Conservation (phyloP, 2,113 vertebrate genomes). For the Amblyopsis rosae region DNA sequence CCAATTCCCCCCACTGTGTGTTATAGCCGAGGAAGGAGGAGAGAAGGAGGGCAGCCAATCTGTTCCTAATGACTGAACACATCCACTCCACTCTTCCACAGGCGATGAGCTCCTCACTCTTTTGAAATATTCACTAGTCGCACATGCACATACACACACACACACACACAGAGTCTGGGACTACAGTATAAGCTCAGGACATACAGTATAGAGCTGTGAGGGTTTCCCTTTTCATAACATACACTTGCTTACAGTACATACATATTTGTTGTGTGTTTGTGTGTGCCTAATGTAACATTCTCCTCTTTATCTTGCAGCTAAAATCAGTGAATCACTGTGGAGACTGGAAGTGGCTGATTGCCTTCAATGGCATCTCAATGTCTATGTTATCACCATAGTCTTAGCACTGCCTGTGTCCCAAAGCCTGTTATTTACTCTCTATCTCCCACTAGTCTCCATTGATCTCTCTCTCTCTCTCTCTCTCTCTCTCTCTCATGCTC, state of each 20-base stretch:
- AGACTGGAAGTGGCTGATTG: neutral
- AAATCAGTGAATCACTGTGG: neutral
- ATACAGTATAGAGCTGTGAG: too few relatives aligned
- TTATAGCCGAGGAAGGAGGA: constrained; percentile 18
- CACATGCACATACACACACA: constrained; percentile 25
- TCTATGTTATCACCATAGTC: constrained; percentile 4
- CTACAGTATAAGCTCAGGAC: constrained; percentile 33
- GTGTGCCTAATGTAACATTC: neutral
- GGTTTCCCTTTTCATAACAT: too few relatives aligned
- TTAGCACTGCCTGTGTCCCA: neutral
- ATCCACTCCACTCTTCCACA: constrained; percentile 49
- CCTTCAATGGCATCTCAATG: too few relatives aligned
- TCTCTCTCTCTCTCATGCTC: neutral
- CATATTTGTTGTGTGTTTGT: constrained; percentile 3
- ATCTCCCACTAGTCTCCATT: neutral
- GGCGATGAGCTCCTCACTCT: constrained; percentile 53
- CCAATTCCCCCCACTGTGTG: constrained; percentile 14
- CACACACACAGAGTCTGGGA: constrained; percentile 29
- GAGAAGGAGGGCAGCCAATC: constrained; percentile 15
- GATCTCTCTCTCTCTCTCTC: neutral
- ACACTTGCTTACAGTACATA: too few relatives aligned
- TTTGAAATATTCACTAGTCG: constrained; percentile 66
- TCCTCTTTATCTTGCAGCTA: neutral
- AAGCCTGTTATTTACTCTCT: neutral
- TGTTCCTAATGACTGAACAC: constrained; percentile 50